Base-by-base conservation (phyloP, 2,888 invertebrate species). In the Marasmarcha lunaedactyla region DNA sequence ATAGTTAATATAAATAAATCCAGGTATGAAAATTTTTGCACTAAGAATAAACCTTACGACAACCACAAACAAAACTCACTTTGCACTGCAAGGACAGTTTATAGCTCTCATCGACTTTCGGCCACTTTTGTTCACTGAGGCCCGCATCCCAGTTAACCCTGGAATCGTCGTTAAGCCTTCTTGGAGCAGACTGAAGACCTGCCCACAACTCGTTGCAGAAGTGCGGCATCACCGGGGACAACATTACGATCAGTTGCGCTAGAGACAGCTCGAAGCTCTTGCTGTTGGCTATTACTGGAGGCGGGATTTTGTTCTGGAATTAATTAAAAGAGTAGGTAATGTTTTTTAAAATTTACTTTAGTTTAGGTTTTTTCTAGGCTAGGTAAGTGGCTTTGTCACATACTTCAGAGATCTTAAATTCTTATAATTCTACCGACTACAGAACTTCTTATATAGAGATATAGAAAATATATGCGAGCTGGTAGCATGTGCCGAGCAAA, bases 191-290 rank as follows among this genome's bases (percentile, higher is more conserved):
- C 26, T 85, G 72, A 55, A 94, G 89, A 37, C 91, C 94, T 14
- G 88, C 85, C 97, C 97, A 98, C 11, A 97, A 72, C 69, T 97
- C 97, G 0, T 92, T 92, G 25, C 94, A 90, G 70, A 96, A 96
- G 71, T 95, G 93, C 0, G 98, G 98, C 0, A 93, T 92, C 59
- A 97, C 86, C 0, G 97, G 97, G 2, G 94, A 89, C 33, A 97
- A 60, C 88, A 95, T 90, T 46, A 96, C 90, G 39, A 97, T 86
- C 55, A 94, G 89, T 15, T 86, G 81, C 1, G 90, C 92, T 40
- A 98, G 73, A 3, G 93, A 89, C 51, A 89, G 78, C 72, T 96
- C 94, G 66, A 87, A 97, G 56, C 93, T 89, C 40, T 73, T 76
- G 59, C 93, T 89, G 43, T 78, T 85, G 1, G 86, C 86, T 37